Conservation (phyloP, 2,888 invertebrate species). For the Nomada ferruginata region DNA sequence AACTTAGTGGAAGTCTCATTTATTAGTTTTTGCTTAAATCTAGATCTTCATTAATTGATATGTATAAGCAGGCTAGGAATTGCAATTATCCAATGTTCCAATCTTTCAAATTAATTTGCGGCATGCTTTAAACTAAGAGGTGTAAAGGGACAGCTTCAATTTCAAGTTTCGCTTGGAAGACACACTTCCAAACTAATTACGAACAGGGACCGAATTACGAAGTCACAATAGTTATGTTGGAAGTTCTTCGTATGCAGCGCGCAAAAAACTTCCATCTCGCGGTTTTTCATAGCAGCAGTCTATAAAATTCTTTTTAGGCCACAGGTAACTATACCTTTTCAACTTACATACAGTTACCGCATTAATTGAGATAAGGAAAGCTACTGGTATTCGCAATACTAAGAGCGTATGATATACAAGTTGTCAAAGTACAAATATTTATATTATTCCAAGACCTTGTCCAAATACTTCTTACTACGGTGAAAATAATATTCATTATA, state of each 20-base stretch:
- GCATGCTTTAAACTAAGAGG: not conserved
- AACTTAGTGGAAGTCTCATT: too few relatives aligned
- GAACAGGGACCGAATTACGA: constrained; percentile 6
- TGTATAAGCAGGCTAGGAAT: too few relatives aligned
- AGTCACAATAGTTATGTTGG: not conserved
- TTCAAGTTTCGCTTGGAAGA: constrained; percentile 15
- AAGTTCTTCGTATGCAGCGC: not conserved
- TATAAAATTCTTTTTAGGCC: not conserved
- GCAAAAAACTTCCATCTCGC: not conserved
- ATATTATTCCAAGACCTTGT: too few relatives aligned
- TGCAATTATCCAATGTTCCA: not conserved
- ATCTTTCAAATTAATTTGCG: constrained; percentile 13
- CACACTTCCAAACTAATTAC: constrained; percentile 18
- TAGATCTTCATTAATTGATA: too few relatives aligned
- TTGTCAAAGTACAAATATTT: too few relatives aligned
- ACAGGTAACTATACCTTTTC: not conserved
- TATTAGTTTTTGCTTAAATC: too few relatives aligned
- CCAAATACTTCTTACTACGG: too few relatives aligned
- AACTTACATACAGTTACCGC: too few relatives aligned
- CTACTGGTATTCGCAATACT: too few relatives aligned
- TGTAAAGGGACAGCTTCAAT: not conserved
- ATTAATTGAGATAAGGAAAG: not conserved
- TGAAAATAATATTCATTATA: too few relatives aligned
- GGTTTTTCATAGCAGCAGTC: not conserved
- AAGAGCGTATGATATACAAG: too few relatives aligned